Percentiles rank a stretch among this genome's conserved stretches.
These are phyloP conservation scores for Dioctria rufipes DNA, from an alignment of 2,888 invertebrate genomes.

Conservation along the genomic window DNA sequence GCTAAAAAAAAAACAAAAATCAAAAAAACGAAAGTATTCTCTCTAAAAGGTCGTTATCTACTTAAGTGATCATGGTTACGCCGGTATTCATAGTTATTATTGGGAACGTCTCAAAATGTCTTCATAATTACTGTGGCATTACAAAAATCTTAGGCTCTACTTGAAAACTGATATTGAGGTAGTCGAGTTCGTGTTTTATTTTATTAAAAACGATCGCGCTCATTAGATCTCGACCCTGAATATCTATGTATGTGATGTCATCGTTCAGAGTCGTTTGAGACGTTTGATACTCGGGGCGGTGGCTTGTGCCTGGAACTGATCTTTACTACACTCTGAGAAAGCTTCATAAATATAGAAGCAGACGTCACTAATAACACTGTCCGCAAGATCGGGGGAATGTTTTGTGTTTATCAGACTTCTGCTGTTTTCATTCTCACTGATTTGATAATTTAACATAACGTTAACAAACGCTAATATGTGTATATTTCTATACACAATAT, in stretches of 20 bases:
- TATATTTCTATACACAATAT: background rate
- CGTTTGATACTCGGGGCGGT: slow-evolving; percentile 36
- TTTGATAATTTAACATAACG: background rate
- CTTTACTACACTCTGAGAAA: background rate
- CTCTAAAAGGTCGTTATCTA: too few species aligned
- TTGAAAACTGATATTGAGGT: too few species aligned
- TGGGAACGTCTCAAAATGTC: slow-evolving; percentile 3
- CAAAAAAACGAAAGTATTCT: too few species aligned
- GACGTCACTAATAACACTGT: slow-evolving; percentile 10
- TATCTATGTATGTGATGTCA: slow-evolving; percentile 31
- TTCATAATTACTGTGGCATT: background rate
- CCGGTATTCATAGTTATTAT: too few species aligned
- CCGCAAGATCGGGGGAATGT: slow-evolving; percentile 26
- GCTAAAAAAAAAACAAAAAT: too few species aligned
- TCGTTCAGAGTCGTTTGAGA: background rate
- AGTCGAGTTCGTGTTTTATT: too few species aligned
- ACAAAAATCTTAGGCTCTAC: too few species aligned
- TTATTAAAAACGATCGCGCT: slow-evolving; percentile 6
- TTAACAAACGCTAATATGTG: background rate
- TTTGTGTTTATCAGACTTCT: slow-evolving; percentile 18
- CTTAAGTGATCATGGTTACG: too few species aligned
- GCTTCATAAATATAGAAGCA: background rate
- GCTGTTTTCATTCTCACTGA: slow-evolving; percentile 22
- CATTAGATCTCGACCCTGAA: slow-evolving; percentile 31
- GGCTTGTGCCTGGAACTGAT: slow-evolving; percentile 41